phyloP scores from a whole-genome alignment of 92 coral and sea anemone genomes.

The Blastomussa wellsi region DNA sequence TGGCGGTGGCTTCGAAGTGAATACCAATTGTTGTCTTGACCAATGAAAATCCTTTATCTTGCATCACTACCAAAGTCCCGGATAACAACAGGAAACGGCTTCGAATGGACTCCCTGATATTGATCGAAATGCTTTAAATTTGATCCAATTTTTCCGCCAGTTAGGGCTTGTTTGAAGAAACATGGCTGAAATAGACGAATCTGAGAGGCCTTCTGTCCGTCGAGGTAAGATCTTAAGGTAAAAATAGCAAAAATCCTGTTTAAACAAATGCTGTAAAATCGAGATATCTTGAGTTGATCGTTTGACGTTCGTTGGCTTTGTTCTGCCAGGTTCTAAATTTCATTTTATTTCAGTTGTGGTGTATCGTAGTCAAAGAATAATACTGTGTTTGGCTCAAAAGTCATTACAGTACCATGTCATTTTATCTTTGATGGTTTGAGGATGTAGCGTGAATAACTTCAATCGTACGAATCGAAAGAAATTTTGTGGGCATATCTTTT shows the following conservation, averaged over 20 bases:
- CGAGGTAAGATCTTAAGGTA: slow-evolving; percentile 63
- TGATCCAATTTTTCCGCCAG: slow-evolving; percentile 51
- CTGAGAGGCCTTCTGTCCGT: slow-evolving; percentile 64
- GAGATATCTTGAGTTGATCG: slow-evolving; percentile 18
- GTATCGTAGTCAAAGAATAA: not conserved
- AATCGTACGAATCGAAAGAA: not conserved
- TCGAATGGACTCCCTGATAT: slow-evolving; percentile 15
- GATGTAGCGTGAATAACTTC: not conserved
- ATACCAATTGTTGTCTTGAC: slow-evolving; percentile 52
- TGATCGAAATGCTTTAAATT: slow-evolving; percentile 40
- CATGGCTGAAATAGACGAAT: slow-evolving; percentile 74
- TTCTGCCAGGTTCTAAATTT: not conserved
- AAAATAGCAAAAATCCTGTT: not conserved
- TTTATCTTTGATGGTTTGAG: not conserved
- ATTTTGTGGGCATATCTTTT: not conserved
- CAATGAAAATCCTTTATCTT: slow-evolving; percentile 50
- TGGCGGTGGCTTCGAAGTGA: not conserved
- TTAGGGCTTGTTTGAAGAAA: slow-evolving; percentile 31
- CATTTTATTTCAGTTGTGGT: not conserved
- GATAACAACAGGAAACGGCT: slow-evolving; percentile 82
- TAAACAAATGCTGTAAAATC: not conserved
- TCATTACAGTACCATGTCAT: not conserved
- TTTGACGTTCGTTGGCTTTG: not conserved
- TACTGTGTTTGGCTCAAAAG: no score
- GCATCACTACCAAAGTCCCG: slow-evolving; percentile 50